These are phyloP conservation scores for Polylopha cassiicola DNA, from an alignment of 2,888 invertebrate species.

Conservation along the genomic window DNA sequence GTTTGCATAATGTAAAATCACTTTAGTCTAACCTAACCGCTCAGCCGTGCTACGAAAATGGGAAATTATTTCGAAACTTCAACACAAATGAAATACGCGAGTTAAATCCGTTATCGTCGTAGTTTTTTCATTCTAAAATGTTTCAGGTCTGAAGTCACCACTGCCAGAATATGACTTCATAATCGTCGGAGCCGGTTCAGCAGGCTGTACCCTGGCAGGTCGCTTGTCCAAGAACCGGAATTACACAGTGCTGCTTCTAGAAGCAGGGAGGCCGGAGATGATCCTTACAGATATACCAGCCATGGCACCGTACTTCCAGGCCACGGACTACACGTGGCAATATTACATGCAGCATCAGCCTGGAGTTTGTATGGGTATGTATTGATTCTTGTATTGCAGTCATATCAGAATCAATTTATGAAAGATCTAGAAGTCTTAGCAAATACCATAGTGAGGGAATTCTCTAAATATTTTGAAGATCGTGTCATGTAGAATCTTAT, in stretches of 20 bases:
- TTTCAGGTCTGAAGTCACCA: conserved; percentile 47
- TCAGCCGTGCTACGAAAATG: too few species aligned
- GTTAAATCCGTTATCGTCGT: not conserved
- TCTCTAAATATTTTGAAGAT: too few species aligned
- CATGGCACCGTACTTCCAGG: conserved; percentile 75
- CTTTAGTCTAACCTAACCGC: too few species aligned
- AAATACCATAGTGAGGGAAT: too few species aligned
- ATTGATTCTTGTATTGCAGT: not conserved
- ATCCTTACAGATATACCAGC: conserved; percentile 75
- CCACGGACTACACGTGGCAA: conserved; percentile 82
- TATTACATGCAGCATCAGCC: conserved; percentile 82
- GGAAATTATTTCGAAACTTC: too few species aligned
- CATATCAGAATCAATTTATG: too few species aligned
- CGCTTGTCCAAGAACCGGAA: conserved; percentile 61
- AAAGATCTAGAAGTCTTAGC: too few species aligned
- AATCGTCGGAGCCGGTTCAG: conserved; percentile 77
- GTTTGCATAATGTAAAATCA: too few species aligned
- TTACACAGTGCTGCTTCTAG: conserved; percentile 58
- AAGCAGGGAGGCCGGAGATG: conserved; percentile 64
- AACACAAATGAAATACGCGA: too few species aligned
- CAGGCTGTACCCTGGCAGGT: conserved; percentile 73
- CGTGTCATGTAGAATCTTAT: too few species aligned
- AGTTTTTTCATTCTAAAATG: conserved; percentile 3
- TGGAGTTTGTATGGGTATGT: conserved; percentile 75
- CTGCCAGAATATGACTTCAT: conserved; percentile 73